phyloP scores from a whole-genome alignment of 2,888 invertebrate genomes.

The Tiphia femorata region DNA sequence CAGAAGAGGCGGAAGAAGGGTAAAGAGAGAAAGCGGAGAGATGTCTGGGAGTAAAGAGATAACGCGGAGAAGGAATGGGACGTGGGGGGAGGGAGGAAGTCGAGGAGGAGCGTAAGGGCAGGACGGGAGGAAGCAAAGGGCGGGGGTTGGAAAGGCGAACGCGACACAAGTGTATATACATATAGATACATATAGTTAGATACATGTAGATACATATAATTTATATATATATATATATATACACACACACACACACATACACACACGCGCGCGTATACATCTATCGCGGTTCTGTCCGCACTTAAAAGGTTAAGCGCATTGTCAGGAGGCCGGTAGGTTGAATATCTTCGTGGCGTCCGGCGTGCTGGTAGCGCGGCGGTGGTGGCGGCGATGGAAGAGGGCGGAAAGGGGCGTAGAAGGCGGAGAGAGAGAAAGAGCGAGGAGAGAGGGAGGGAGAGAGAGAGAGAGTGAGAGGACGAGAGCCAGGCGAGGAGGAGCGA shows the following conservation, averaged over 20 bases:
- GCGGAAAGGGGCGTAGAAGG: neutral
- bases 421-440: constrained; percentile 2
- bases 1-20: neutral
- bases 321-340: constrained; percentile 36
- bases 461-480: neutral
- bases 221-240: constrained; percentile 12
- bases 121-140: neutral
- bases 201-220: neutral
- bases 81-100: too few relatives aligned
- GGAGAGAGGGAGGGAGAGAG: constrained; percentile 8
- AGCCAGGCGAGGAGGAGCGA: neutral
- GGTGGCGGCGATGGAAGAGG: neutral
- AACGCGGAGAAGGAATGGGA: neutral
- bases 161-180: constrained; percentile 5
- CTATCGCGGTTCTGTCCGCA: constrained; percentile 21
- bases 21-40: neutral
- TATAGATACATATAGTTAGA: too few relatives aligned
- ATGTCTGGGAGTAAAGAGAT: neutral
- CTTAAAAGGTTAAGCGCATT: constrained; percentile 42
- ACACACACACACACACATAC: neutral
- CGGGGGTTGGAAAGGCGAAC: neutral
- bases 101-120: neutral
- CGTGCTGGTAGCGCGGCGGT: neutral
- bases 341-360: constrained; percentile 26
- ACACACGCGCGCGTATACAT: neutral